These are phyloP conservation scores for western clawed frog (Xenopus tropicalis) DNA, from an alignment of 2,113 vertebrate species.

Conservation along the genomic window DNA sequence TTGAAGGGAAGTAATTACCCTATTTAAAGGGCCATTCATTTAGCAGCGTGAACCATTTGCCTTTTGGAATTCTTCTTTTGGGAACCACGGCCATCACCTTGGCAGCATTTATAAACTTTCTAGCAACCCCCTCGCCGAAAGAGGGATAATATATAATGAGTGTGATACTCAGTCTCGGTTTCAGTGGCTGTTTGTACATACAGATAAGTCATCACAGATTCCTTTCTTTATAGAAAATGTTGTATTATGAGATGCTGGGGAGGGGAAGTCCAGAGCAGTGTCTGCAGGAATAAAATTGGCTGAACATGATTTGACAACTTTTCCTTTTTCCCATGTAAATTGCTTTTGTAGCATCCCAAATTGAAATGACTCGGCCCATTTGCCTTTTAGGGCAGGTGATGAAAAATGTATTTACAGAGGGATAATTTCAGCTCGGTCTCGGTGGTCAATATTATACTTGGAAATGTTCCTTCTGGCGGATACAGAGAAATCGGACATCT, in stretches of 20 bases:
- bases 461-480: slow-evolving; percentile 17
- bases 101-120: slow-evolving; percentile 31
- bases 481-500: slow-evolving; percentile 7
- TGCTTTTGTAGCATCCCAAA: slow-evolving; percentile 39
- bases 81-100: background rate
- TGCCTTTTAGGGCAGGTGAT: slow-evolving; percentile 43
- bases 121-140: slow-evolving; percentile 9
- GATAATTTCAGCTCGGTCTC: slow-evolving; percentile 42
- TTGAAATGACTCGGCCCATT: slow-evolving; percentile 42
- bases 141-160: slow-evolving; percentile 5
- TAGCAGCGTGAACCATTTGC: slow-evolving; percentile 22
- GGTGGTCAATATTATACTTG: slow-evolving; percentile 25
- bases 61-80: slow-evolving; percentile 14
- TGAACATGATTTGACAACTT: slow-evolving; percentile 37
- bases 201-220: background rate
- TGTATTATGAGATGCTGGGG: background rate
- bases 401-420: slow-evolving; percentile 40
- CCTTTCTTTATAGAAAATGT: slow-evolving; percentile 10
- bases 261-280: slow-evolving; percentile 16
- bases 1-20: slow-evolving; percentile 26
- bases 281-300: slow-evolving; percentile 16
- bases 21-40: slow-evolving; percentile 20
- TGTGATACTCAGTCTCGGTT: slow-evolving; percentile 6
- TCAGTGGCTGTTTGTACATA: slow-evolving; percentile 1
- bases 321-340: slow-evolving; percentile 41